Evolutionary conservation across 2,113 vertebrate genomes (phyloP).

Genomic region (Petroica traversi): DNA sequence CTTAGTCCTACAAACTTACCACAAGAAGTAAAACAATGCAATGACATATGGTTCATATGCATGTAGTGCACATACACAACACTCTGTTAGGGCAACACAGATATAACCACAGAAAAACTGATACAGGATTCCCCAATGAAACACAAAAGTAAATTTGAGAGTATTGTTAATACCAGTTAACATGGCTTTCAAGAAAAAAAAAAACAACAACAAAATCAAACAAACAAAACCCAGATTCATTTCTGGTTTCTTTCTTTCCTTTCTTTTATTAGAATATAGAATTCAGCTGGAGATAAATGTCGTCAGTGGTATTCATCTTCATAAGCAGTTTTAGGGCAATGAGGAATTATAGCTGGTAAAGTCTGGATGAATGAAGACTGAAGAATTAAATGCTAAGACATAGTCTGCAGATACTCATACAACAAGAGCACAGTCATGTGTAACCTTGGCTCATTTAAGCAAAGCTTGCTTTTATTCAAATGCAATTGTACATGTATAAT

Average conservation of each 20-base stretch:
- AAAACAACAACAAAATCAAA: background rate
- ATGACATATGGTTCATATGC: background rate
- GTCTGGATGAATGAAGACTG: background rate
- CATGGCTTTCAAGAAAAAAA: background rate
- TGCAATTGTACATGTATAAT: background rate
- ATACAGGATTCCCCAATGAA: background rate
- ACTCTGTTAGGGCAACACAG: background rate
- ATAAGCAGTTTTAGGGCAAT: background rate
- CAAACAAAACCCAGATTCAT: rapidly evolving
- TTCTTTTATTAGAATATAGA: background rate
- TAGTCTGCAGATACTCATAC: background rate
- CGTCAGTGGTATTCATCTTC: background rate
- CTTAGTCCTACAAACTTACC: background rate
- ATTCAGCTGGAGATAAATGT: background rate
- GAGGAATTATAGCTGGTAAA: background rate
- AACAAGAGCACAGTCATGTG: background rate
- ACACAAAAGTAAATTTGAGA: background rate
- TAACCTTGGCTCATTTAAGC: background rate
- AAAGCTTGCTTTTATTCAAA: background rate
- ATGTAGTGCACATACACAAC: background rate
- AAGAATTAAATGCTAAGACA: background rate
- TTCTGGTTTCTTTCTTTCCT: background rate
- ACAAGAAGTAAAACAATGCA: background rate
- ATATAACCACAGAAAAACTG: background rate
- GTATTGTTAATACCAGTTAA: background rate